Evolutionary conservation across 2,113 vertebrate genomes (phyloP), one percentile per base, ranked within the genome.

Genomic region (Micronisus gabar): DNA sequence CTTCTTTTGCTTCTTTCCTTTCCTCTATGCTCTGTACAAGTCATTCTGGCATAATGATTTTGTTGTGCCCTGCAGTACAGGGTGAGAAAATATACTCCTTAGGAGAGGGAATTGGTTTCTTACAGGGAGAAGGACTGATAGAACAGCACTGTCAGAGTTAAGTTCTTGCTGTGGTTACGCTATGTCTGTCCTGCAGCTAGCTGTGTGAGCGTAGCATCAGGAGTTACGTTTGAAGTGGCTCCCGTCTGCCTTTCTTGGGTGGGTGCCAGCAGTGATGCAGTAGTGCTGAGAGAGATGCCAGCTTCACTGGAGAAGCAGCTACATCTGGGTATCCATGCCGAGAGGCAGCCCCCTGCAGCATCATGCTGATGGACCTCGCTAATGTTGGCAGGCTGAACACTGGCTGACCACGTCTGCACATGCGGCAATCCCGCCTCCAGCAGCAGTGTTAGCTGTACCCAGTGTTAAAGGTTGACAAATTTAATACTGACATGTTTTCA

Each of bases 251-350:
- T 85, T 30, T 40, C 56, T 66, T 48, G 85, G 25, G n/a, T 48
- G 63, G 47, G 52, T 40, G 63, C 63, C 63, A 76, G 52, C 0
- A 43, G 40, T 0, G 15, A 43, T 14, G 56, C 68, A 76, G 30
- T 45, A 30, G 32, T 6, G 27, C 58, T n/a, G 1, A 50, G 45
- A 55, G 56, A 50, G 56, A 16, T 41, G 14, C 48, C n/a, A 3
- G 63, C 56, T 20, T 59, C 16, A 2, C 40, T 26, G 68, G 80
- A 34, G 89, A 25, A 26, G 29, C 3, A 1, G 38, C 25, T 23
- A 0, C 2, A 2, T 21, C 26, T 59, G 74, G 56, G 27, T 61
- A 17, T 43, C 43, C 26, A 2, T 0, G 7, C 15, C 0, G 0
- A n/a, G 62, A 48, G 62, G 40, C 68, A 70, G 62, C 25, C 30